Evolutionary conservation across 2,113 vertebrate species (phyloP).

Genomic region (Carollia perspicillata): DNA sequence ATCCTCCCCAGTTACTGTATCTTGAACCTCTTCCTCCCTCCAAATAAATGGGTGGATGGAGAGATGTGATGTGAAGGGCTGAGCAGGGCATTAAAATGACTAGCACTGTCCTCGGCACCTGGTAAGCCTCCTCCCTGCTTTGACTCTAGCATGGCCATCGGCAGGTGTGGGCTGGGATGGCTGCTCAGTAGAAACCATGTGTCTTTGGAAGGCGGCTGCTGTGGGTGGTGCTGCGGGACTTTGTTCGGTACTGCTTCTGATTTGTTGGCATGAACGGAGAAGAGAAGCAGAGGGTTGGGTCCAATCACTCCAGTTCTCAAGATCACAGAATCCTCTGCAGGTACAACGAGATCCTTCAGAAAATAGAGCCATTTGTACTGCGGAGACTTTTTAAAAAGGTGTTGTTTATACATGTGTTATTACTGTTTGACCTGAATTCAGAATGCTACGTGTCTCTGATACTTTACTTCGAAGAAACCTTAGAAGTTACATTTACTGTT

Average conservation of each 20-base stretch:
- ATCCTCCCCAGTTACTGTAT: not conserved
- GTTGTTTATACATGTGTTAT: not conserved
- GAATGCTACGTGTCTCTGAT: not conserved
- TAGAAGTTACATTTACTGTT: not conserved
- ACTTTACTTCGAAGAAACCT: slow-evolving; percentile 2
- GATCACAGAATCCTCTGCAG: not conserved
- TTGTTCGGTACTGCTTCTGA: not conserved
- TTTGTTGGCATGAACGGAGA: not conserved
- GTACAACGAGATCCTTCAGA: not conserved
- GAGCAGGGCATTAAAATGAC: not conserved
- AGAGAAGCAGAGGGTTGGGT: not conserved
- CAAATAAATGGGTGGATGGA: not conserved
- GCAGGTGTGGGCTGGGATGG: not conserved
- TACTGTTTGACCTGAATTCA: not conserved
- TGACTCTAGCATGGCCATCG: not conserved
- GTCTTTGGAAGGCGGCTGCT: not conserved
- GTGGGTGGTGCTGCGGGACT: not conserved
- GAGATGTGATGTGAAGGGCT: not conserved
- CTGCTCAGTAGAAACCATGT: not conserved
- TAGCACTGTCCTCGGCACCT: not conserved
- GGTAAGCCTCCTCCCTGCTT: not conserved
- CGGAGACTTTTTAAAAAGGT: not conserved
- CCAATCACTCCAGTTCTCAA: not conserved
- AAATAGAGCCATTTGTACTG: not conserved
- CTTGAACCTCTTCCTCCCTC: not conserved